These are phyloP conservation scores for Haliclystus octoradiatus DNA, from an alignment of 30 jellyfish, hydroid and myxozoan genomes.

Conservation along the genomic window DNA sequence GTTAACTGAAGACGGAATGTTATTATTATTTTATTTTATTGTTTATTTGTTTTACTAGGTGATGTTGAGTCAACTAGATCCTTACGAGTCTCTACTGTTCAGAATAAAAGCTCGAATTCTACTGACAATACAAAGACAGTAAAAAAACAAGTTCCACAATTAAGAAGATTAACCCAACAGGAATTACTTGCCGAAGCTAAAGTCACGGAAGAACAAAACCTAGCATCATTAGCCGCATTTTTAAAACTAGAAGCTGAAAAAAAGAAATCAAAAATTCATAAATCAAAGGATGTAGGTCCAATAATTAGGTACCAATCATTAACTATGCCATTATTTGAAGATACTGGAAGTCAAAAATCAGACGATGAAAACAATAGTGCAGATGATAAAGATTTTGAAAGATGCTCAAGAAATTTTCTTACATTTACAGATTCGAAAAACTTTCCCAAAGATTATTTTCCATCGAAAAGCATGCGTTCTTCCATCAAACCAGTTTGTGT, in stretches of 20 bases:
- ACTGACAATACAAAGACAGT: too few relatives aligned
- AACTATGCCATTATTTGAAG: constrained; percentile 71
- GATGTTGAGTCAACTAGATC: too few relatives aligned
- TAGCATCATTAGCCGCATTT: constrained; percentile 93
- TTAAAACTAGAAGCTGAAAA: constrained; percentile 93
- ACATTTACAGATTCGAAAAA: constrained; percentile 66
- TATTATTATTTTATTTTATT: too few relatives aligned
- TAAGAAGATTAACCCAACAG: constrained; percentile 82
- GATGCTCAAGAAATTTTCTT: constrained; percentile 67
- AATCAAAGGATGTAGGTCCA: constrained; percentile 63
- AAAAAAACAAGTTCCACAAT: too few relatives aligned
- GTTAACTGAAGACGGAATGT: too few relatives aligned
- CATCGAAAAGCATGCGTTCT: constrained; percentile 14
- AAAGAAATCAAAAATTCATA: constrained; percentile 69
- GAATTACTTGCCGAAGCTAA: constrained; percentile 94
- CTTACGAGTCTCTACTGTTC: too few relatives aligned
- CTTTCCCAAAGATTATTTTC: constrained; percentile 68
- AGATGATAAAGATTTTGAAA: constrained; percentile 1
- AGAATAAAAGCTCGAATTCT: too few relatives aligned
- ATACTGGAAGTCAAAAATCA: background rate
- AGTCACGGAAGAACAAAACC: constrained; percentile 66
- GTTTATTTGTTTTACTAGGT: too few relatives aligned
- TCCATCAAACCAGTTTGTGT: constrained; percentile 62
- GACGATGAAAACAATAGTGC: constrained; percentile 1
- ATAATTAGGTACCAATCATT: constrained; percentile 68